A percentile compares a stretch with the other conserved stretches of the same genome.
Conservation (phyloP, 2,797 vertebrate genomes). For the Phataginus tetradactyla region DNA sequence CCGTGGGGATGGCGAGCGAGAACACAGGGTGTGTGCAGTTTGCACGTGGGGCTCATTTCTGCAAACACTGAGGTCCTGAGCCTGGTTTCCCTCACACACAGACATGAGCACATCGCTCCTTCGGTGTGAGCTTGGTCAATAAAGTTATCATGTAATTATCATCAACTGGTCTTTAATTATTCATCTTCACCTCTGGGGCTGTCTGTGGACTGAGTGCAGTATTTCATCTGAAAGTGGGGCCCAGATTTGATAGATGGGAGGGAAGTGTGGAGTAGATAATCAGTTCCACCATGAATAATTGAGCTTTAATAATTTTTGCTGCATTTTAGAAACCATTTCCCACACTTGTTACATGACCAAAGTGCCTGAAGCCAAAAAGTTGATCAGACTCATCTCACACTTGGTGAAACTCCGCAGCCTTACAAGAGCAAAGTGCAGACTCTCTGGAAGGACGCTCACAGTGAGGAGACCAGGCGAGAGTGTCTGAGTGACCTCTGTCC, state of each 20-base stretch:
- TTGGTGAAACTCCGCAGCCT: slow-evolving; percentile 38
- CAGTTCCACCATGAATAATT: slow-evolving; percentile 87
- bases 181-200: slow-evolving; percentile 87
- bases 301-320: slow-evolving; percentile 86
- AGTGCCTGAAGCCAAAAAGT: slow-evolving; percentile 81
- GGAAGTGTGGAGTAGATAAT: slow-evolving; percentile 71
- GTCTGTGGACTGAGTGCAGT: slow-evolving; percentile 80
- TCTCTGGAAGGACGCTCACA: rapidly evolving
- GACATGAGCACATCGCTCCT: neutral
- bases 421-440: neutral
- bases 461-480: rapidly evolving
- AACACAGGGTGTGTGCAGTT: neutral
- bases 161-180: slow-evolving; percentile 87
- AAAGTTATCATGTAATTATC: slow-evolving; percentile 90
- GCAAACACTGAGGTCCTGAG: neutral
- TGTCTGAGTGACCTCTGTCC: rapidly evolving
- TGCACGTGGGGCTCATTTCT: neutral
- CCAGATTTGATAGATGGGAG: slow-evolving; percentile 82
- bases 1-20: neutral
- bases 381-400: slow-evolving; percentile 38
- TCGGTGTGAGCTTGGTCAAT: slow-evolving; percentile 82
- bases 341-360: slow-evolving; percentile 76
- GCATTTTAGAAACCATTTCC: slow-evolving; percentile 82
- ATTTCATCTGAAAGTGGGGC: slow-evolving; percentile 80
- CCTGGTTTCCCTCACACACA: neutral